Evolutionary conservation across 2,797 vertebrate genomes (phyloP), one percentile per base, ranked within the genome.

Genomic region (Eospalax fontanierii): DNA sequence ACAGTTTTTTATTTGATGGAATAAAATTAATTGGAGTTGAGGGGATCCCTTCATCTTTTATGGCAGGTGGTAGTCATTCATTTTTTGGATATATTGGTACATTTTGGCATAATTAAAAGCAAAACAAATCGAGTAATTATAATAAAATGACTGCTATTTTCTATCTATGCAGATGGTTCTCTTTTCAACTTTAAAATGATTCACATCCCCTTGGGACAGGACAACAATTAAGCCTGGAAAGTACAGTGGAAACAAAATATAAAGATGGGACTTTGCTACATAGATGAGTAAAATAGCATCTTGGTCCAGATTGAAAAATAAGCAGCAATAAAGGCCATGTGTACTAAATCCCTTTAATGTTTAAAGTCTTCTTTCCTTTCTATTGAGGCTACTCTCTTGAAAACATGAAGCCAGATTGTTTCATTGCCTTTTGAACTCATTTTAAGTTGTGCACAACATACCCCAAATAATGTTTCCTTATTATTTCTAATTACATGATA

Each of bases 81-180:
- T n/a, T 86, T 82, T 96, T 95, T 87, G 84, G 74, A 96, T 59
- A 95, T 74, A 95, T 11, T 90, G 91, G 89, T 83, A 93, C 43
- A 96, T 91, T 91, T 73, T 95, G 82, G 57, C 89, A 95, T 95
- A 95, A 95, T 78, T 96, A 89, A 96, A 97, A 96, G 0, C 96
- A 98, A 97, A 96, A 82, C 57, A 96, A 96, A 97, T 85, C 94
- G 0, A 19, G 83, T 92, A 97, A 97, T 96, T 73, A 97, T 96
- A 95, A 96, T 71, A 50, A 96, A 96, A 85, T 96, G 96, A 83
- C 66, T 97, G 79, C 66, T 97, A 94, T 97, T 98, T 98, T 96
- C 83, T 97, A 63, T 95, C 43, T 4, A 57, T 95, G 84, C 82
- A 98, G 93, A 97, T 96, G 81, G 54, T 94, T 95, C 92, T 75